A percentile compares a stretch with the other conserved stretches of the same genome.
These are phyloP conservation scores for Pipra filicauda DNA, from an alignment of 2,113 vertebrate species.

Conservation along the genomic window DNA sequence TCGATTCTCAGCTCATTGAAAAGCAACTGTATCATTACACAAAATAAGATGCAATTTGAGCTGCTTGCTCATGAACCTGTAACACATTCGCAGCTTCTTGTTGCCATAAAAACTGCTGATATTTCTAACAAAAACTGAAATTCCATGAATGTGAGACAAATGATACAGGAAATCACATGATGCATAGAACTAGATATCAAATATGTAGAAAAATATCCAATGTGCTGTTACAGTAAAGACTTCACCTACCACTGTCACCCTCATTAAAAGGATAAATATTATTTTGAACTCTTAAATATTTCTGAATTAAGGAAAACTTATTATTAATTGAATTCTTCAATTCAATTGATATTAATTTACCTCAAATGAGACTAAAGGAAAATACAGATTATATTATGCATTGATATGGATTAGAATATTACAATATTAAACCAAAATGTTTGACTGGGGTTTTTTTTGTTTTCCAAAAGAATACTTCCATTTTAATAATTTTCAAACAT, in stretches of 20 bases:
- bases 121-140: neutral
- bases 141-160: neutral
- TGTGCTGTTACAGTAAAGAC: neutral
- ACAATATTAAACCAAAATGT: neutral
- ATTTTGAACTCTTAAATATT: neutral
- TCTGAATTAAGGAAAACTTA: neutral
- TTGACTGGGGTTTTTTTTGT: neutral
- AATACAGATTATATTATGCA: neutral
- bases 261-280: neutral
- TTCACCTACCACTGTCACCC: neutral
- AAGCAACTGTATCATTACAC: conserved; percentile 4
- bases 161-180: neutral
- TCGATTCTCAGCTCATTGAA: neutral
- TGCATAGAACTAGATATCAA: neutral
- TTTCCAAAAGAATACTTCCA: neutral
- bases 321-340: neutral
- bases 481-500: neutral
- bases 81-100: neutral
- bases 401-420: neutral
- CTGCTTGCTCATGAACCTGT: neutral
- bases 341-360: neutral
- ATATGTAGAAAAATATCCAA: neutral
- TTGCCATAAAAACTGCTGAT: neutral
- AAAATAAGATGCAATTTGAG: conserved; percentile 17
- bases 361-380: neutral